phyloP scores from a whole-genome alignment of 1,140 invertebrate species.

The Phymastichus coffea region DNA sequence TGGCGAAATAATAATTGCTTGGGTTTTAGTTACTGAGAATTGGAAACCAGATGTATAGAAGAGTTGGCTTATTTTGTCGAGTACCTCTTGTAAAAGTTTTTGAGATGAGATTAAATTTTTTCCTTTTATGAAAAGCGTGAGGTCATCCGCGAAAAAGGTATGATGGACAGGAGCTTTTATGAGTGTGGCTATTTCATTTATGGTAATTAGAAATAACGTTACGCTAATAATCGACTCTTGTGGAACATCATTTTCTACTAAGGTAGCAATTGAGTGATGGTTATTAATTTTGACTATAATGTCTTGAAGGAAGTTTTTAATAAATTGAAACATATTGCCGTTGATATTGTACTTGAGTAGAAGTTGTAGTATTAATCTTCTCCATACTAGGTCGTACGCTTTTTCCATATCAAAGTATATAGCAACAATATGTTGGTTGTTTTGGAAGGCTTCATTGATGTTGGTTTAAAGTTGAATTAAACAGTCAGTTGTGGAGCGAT shows the following conservation, averaged over 20 bases:
- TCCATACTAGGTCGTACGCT: not conserved
- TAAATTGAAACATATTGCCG: not conserved
- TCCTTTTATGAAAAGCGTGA: not conserved
- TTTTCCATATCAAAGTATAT: too few relatives aligned
- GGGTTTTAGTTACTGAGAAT: too few relatives aligned
- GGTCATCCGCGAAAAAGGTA: not conserved
- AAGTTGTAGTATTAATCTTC: too few relatives aligned
- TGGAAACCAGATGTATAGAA: not conserved
- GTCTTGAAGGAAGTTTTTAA: not conserved
- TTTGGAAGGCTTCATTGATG: too few relatives aligned
- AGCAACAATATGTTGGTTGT: too few relatives aligned
- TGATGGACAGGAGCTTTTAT: not conserved
- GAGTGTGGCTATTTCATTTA: not conserved
- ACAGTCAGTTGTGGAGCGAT: slow-evolving; percentile 34
- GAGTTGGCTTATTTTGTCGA: not conserved
- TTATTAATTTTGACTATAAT: not conserved
- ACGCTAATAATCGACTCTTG: not conserved
- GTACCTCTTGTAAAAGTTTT: not conserved
- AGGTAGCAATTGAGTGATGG: not conserved
- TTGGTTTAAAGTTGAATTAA: slow-evolving; percentile 12
- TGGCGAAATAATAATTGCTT: too few relatives aligned
- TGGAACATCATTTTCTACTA: not conserved
- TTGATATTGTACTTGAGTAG: not conserved
- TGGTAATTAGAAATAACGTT: not conserved
- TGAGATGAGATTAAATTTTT: not conserved